phyloP scores from a whole-genome alignment of 1,140 invertebrate species.

The Sycobia sp. region DNA sequence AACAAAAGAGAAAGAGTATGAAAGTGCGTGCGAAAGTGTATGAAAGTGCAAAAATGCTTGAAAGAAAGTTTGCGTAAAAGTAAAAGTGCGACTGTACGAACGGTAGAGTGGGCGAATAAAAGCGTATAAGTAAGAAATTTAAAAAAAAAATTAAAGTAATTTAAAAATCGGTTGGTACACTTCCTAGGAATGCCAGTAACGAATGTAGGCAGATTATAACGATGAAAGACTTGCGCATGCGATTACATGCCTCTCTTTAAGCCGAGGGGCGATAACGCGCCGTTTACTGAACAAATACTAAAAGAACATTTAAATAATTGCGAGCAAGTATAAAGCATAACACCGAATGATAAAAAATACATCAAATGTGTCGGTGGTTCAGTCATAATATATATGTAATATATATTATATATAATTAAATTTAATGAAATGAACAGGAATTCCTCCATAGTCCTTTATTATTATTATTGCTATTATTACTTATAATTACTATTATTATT shows the following conservation, averaged over 20 bases:
- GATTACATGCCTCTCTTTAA: constrained; percentile 12
- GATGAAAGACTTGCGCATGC: constrained; percentile 37
- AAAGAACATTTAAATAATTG: constrained; percentile 40
- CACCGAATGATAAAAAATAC: constrained; percentile 51
- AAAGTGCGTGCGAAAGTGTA: background rate
- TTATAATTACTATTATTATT: constrained; percentile 24
- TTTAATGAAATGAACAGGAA: constrained; percentile 51
- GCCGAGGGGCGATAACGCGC: constrained; percentile 7
- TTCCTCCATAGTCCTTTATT: constrained; percentile 58
- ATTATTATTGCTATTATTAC: constrained; percentile 25
- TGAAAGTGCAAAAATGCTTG: background rate
- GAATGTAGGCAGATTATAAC: constrained; percentile 44
- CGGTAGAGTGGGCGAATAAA: no score
- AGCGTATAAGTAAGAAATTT: constrained; percentile 9
- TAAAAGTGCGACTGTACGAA: no score
- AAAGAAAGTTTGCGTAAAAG: background rate
- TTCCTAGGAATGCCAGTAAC: constrained; percentile 49
- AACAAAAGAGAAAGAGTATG: constrained; percentile 13
- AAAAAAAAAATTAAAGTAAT: constrained; percentile 23
- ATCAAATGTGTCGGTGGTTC: constrained; percentile 56
- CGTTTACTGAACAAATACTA: constrained; percentile 52
- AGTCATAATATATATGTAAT: constrained; percentile 61
- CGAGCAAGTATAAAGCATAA: constrained; percentile 43
- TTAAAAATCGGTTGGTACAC: constrained; percentile 49
- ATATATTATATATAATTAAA: constrained; percentile 56